Evolutionary conservation across 2,888 invertebrate genomes (phyloP).

Genomic region (Diarsia rubi): DNA sequence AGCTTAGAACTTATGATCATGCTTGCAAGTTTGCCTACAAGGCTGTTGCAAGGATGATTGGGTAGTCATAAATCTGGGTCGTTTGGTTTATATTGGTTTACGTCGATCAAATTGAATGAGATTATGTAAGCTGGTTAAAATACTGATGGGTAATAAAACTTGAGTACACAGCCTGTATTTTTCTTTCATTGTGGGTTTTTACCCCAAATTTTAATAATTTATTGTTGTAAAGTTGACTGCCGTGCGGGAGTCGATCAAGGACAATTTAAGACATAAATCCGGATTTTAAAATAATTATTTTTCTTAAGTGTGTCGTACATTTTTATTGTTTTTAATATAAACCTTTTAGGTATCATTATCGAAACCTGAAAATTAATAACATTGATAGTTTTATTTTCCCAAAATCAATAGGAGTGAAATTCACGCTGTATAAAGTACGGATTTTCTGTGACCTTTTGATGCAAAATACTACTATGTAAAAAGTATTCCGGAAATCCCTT

Average conservation of each 20-base stretch:
- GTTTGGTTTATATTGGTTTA: conserved; percentile 20
- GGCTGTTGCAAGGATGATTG: conserved; percentile 38
- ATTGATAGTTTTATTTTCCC: neutral
- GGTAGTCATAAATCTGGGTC: conserved; percentile 26
- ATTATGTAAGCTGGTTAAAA: neutral
- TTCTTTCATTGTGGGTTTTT: neutral
- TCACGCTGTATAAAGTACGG: neutral
- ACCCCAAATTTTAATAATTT: neutral
- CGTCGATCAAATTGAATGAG: conserved; percentile 27
- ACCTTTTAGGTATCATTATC: neutral
- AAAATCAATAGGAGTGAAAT: neutral
- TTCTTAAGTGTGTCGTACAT: neutral
- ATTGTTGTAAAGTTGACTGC: neutral
- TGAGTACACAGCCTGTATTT: neutral
- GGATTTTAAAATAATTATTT: neutral
- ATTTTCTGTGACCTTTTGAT: neutral
- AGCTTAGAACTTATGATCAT: conserved; percentile 38
- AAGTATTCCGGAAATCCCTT: neutral
- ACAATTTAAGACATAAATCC: neutral
- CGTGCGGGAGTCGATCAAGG: neutral
- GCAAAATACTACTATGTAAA: neutral
- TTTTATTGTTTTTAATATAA: neutral
- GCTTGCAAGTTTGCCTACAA: conserved; percentile 33
- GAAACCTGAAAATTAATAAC: neutral
- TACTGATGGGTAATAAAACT: neutral